Percentiles rank a stretch among this genome's conserved stretches.
These are phyloP conservation scores for Saiga tatarica DNA, from an alignment of 2,113 vertebrate species.

Conservation along the genomic window DNA sequence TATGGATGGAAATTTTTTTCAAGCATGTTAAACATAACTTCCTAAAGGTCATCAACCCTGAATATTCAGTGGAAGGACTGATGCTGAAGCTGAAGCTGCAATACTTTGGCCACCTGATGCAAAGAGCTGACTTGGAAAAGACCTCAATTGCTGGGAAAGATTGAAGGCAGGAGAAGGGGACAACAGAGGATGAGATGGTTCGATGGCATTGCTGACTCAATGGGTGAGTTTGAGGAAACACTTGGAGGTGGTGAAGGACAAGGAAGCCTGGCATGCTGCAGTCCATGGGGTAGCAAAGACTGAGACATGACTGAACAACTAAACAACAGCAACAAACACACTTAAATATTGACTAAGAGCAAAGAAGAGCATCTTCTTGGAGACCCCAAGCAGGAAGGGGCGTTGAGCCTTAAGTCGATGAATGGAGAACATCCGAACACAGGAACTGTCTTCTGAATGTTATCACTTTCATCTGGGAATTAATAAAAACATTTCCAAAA, in stretches of 20 bases:
- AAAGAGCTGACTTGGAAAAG: neutral
- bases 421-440: no score
- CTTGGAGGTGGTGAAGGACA: neutral
- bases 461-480: neutral
- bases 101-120: neutral
- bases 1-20: neutral
- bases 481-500: neutral
- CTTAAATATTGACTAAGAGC: rapidly evolving
- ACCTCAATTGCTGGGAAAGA: neutral
- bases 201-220: rapidly evolving
- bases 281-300: neutral
- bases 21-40: neutral
- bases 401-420: rapidly evolving
- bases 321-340: neutral
- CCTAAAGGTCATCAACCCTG: neutral
- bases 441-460: neutral
- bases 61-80: neutral
- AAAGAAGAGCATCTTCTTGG: neutral
- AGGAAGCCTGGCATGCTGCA: neutral
- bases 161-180: neutral
- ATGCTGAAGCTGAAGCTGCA: neutral
- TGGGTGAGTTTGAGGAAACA: neutral
- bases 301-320: rapidly evolving
- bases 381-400: no score
- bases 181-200: neutral